Evolutionary conservation across 2,888 invertebrate genomes (phyloP).

Genomic region (Empis stercorea): DNA sequence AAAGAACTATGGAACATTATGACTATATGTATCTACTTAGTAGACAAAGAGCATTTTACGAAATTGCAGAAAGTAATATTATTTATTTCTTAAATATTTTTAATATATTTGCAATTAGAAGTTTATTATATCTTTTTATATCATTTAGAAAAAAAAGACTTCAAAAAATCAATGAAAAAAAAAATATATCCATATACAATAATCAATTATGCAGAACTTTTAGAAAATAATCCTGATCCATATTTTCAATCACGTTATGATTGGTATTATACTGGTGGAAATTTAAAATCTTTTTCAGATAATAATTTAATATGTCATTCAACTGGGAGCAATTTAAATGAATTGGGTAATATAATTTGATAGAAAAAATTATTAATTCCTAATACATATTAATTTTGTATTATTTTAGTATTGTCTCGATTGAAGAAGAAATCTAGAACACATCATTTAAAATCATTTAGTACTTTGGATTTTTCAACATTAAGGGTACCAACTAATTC

Average conservation of each 20-base stretch:
- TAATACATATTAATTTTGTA: not conserved
- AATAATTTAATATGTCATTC: conserved; percentile 19
- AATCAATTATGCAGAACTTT: conserved; percentile 15
- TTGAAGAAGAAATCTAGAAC: not conserved
- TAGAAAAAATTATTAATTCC: not conserved
- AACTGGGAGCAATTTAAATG: conserved; percentile 17
- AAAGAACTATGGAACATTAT: conserved; percentile 12
- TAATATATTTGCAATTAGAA: no score
- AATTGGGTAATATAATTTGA: conserved; percentile 17
- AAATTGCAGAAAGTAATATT: conserved; percentile 14
- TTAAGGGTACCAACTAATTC: not conserved
- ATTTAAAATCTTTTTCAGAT: conserved; percentile 17
- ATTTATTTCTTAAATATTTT: no score
- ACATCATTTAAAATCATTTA: not conserved
- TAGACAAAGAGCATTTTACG: conserved; percentile 10
- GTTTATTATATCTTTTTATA: no score
- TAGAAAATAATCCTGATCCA: conserved; percentile 19
- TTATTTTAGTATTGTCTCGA: conserved; percentile 9
- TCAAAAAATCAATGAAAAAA: not conserved
- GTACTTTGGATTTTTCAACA: not conserved
- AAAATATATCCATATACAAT: conserved; percentile 10
- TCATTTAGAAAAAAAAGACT: not conserved
- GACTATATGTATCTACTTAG: conserved; percentile 10
- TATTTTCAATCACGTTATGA: conserved; percentile 28
- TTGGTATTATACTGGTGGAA: conserved; percentile 32